Conservation (phyloP, 2,888 invertebrate species). For the Philaethria dido region DNA sequence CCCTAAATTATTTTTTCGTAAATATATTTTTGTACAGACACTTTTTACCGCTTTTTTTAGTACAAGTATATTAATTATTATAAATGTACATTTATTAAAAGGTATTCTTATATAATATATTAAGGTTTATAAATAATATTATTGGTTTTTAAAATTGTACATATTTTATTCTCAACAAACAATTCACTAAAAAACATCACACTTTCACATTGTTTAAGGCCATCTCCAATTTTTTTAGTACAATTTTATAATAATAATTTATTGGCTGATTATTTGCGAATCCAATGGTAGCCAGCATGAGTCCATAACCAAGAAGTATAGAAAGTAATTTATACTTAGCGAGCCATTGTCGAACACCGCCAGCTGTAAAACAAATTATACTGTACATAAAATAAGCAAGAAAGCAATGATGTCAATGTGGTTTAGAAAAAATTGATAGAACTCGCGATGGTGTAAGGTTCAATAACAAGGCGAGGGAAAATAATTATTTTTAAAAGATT, state of each 20-base stretch:
- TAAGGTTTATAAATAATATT: no score
- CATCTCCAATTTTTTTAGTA: conserved; percentile 75
- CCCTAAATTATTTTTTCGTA: no score
- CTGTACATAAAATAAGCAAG: background rate
- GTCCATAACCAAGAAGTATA: conserved; percentile 85
- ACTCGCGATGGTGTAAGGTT: background rate
- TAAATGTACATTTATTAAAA: no score
- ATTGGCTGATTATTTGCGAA: conserved; percentile 86
- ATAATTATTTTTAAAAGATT: no score
- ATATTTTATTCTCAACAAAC: conserved; percentile 12
- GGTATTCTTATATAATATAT: no score
- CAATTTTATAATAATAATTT: conserved; percentile 85
- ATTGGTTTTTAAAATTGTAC: conserved; percentile 7
- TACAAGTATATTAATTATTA: no score
- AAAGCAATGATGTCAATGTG: background rate
- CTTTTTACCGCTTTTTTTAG: no score
- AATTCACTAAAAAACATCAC: conserved; percentile 37
- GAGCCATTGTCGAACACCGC: conserved; percentile 82
- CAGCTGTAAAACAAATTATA: conserved; percentile 56
- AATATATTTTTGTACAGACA: no score
- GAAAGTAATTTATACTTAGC: conserved; percentile 84
- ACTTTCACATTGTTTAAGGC: conserved; percentile 67
- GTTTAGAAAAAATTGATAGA: background rate
- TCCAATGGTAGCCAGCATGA: conserved; percentile 86
- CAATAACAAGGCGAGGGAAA: background rate